Base-by-base conservation (phyloP, 2,113 vertebrate species). In the Oceanites oceanicus region DNA sequence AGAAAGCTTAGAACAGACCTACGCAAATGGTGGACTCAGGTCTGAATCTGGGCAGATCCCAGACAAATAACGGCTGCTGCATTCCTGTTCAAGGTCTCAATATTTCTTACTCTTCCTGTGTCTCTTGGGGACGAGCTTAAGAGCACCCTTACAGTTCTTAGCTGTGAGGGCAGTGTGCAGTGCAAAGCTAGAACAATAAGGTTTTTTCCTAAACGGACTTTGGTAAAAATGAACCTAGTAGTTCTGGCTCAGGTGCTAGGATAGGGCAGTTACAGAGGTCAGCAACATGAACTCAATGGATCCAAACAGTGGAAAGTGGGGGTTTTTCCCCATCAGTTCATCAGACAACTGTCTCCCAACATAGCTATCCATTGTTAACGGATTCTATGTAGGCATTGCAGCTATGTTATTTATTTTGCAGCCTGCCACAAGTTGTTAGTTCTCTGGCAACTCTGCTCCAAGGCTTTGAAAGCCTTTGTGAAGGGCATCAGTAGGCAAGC, bases 381-480 rank as follows among this genome's bases (percentile, higher is more conserved):
- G 27, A 49, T 44, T 80, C 47, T 76, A 5, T 73, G 62, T 86
- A 71, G 71, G 45, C 82, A 72, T 71, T 86, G 52, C 63, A 83
- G 38, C 82, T 74, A 15, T 53, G 67, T 58, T 94, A 50, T 25
- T 86, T 73, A 34, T 90, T 93, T 79, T 92, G 86, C 59, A 86
- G 59, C 47, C 40, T 75, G 55, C n/a, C 77, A 38, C 20, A 82
- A 71, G 56, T 90, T 77, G 73, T 32, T 83, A 49, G 34, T 75
- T 90, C 63, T 92, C 85, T 92, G 68, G 50, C 63, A 95, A 12
- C 44, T 74, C 45, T 62, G 8, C 55, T 90, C 67, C 71, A 73
- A 77, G 76, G 67, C 88, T 94, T 90, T 80, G 63, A 77, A 83
- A 85, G 68, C 44, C 47, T 74, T 71, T 85, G 40, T 78, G 73